Percentiles rank a stretch among this genome's conserved stretches.
Evolutionary conservation across 2,888 invertebrate species (phyloP).

Genomic region (Orchesellides sinensis): DNA sequence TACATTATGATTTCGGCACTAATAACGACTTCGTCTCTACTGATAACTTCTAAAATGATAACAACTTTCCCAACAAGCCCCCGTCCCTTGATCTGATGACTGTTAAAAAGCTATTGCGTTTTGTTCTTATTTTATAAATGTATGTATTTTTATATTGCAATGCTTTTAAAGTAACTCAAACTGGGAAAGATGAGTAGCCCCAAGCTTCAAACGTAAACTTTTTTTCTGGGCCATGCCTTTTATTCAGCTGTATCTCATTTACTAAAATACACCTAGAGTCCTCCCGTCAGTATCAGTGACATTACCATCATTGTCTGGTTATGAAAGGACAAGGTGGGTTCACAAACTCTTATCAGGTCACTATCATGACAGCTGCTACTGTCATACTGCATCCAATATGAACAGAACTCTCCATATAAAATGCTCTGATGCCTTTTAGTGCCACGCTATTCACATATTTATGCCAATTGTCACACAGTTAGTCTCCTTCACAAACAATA

Average conservation of each 20-base stretch:
- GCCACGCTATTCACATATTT: background rate
- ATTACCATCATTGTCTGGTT: slow-evolving; percentile 59
- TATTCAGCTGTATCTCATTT: slow-evolving; percentile 22
- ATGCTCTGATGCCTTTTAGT: slow-evolving; percentile 65
- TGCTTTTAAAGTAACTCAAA: too few relatives aligned
- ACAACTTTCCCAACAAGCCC: slow-evolving; percentile 48
- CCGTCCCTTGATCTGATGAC: slow-evolving; percentile 42
- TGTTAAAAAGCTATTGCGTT: too few relatives aligned
- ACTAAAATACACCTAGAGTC: background rate
- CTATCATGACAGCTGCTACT: slow-evolving; percentile 74
- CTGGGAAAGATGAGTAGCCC: slow-evolving; percentile 14
- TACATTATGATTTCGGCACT: background rate
- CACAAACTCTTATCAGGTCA: slow-evolving; percentile 73
- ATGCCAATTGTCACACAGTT: slow-evolving; percentile 42
- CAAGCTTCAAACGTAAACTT: slow-evolving; percentile 25
- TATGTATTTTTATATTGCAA: too few relatives aligned
- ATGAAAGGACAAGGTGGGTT: slow-evolving; percentile 67
- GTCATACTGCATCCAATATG: slow-evolving; percentile 35
- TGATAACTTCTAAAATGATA: slow-evolving; percentile 46
- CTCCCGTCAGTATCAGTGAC: slow-evolving; percentile 51
- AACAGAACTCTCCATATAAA: slow-evolving; percentile 46
- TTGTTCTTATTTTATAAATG: too few relatives aligned
- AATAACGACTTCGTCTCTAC: slow-evolving; percentile 7
- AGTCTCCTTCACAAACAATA: slow-evolving; percentile 26
- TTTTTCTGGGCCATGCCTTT: slow-evolving; percentile 12